Conservation (phyloP, 2,113 vertebrate genomes). For the Crotalus helleri region DNA sequence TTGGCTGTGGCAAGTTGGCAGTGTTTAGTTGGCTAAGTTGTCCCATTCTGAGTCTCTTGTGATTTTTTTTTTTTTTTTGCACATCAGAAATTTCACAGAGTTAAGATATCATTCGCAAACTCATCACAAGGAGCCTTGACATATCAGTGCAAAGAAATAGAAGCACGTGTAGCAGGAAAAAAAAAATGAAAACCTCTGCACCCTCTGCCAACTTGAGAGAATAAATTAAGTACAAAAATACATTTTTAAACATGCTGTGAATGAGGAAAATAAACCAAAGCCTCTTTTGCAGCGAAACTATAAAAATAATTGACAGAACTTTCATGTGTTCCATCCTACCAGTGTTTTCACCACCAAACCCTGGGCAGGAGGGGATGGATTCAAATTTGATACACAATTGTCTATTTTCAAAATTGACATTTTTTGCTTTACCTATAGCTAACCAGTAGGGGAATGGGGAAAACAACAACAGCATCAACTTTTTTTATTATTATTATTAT, state of each 20-base stretch:
- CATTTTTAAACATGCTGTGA: not conserved
- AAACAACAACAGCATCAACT: no score
- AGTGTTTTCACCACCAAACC: not conserved
- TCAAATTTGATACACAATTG: not conserved
- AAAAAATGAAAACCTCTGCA: not conserved
- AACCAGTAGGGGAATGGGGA: not conserved
- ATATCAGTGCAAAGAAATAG: not conserved
- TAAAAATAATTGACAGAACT: not conserved
- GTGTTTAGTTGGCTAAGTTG: not conserved
- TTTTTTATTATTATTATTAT: no score
- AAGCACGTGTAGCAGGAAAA: not conserved
- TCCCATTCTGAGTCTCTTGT: not conserved
- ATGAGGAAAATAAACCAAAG: not conserved
- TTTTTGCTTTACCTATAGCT: not conserved
- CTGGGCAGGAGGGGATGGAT: not conserved
- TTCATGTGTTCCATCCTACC: not conserved
- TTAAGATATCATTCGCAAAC: no score
- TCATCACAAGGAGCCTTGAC: not conserved
- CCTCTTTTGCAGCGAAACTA: not conserved
- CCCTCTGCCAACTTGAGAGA: not conserved
- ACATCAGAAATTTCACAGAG: no score
- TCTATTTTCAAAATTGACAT: not conserved
- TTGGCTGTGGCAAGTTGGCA: not conserved
- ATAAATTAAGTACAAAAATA: not conserved
- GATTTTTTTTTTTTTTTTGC: not conserved